Conservation (phyloP, 2,797 vertebrate genomes). For the Lateolabrax maculatus region DNA sequence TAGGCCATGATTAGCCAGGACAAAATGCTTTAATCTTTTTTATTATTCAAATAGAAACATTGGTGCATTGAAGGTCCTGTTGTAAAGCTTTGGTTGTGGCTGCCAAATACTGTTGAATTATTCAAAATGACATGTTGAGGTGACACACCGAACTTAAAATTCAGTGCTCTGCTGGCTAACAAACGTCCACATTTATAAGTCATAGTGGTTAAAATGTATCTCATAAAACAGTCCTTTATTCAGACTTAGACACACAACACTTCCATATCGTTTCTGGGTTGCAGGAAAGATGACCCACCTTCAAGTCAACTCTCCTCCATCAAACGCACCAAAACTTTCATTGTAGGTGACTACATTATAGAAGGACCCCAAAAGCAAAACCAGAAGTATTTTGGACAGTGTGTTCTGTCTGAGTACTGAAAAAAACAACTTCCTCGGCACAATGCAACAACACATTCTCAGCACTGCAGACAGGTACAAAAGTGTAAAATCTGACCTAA, state of each 20-base stretch:
- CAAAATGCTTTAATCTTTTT: neutral
- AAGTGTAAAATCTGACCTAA: too few species aligned
- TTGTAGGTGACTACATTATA: neutral
- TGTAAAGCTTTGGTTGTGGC: neutral
- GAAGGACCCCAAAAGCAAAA: neutral
- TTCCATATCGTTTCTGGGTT: too few species aligned
- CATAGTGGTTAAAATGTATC: neutral
- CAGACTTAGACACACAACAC: neutral
- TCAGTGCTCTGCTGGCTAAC: neutral
- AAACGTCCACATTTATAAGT: neutral
- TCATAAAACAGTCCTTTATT: neutral
- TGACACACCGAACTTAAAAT: neutral
- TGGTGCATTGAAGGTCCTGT: neutral
- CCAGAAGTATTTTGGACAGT: neutral
- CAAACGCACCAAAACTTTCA: too few species aligned
- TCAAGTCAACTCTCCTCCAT: neutral
- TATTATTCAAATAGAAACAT: neutral
- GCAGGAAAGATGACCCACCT: neutral
- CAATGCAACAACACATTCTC: neutral
- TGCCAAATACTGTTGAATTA: neutral
- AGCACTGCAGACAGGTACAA: neutral
- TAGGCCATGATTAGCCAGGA: neutral
- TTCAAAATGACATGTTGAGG: neutral
- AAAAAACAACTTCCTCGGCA: neutral
- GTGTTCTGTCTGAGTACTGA: neutral